Base-by-base conservation (phyloP, 2,888 invertebrate species). In the Parnassius orleans region DNA sequence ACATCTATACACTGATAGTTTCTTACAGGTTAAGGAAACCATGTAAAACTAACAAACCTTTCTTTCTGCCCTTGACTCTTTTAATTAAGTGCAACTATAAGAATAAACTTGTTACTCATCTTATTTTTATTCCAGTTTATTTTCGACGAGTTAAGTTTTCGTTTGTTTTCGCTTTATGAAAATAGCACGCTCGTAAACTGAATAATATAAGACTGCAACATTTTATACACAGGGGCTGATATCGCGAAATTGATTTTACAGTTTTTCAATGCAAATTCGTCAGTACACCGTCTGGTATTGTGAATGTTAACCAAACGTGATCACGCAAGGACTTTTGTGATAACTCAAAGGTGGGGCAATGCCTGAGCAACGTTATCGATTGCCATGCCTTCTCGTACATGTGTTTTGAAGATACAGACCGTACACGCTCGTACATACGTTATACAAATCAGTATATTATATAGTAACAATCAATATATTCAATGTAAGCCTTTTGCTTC, bases 241-340 rank as follows among this genome's bases (percentile, higher is more conserved):
- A 72, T 75, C 66, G 78, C 75, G 65, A 76, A 78, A 79, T 76
- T 33, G 33, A 33, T 7, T 77, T 77, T 78, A 77, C 74, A 75
- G 71, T 75, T 47, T 70, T 77, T 73, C 73, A 71, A 83, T 80
- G 79, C 76, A 80, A 83, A 83, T 80, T 81, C 73, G 65, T 71
- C 72, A 71, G 69, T 72, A 69, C 64, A 69, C 71, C 72, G 75
- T 64, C 67, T 67, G 67, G 53, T 58, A 43, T 69, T 69, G 70
- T 69, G 63, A 65, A 69, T 59, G 63, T 72, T 66, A 67, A 71
- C 64, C 71, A 72, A 79, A 82, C 80, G 78, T 82, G 76, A 83
- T 72, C 69, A 73, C 77, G 73, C 75, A 76, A 74, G 68, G 62
- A 69, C 68, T 65, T 69, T 60, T 60, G 66, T 63, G 59, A 63